phyloP scores from a whole-genome alignment of 2,113 vertebrate genomes.

The Eptesicus fuscus region DNA sequence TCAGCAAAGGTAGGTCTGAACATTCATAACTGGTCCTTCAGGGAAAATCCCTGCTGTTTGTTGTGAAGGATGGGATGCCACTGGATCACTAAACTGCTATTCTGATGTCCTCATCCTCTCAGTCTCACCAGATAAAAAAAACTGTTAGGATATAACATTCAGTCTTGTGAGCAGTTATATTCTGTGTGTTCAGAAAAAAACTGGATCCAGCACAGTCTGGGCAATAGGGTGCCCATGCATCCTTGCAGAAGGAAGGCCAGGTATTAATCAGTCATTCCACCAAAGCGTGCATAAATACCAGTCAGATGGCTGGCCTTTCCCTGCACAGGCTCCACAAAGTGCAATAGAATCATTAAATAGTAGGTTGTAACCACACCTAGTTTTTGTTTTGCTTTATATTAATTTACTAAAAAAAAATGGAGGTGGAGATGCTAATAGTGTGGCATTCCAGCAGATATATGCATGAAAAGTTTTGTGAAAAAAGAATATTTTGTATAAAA shows the following conservation, averaged over 20 bases:
- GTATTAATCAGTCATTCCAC: too few relatives aligned
- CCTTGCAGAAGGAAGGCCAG: neutral
- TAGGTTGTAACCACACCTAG: neutral
- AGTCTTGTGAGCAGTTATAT: rapidly evolving
- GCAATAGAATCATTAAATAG: rapidly evolving
- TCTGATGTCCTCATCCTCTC: neutral
- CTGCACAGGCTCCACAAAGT: too few relatives aligned
- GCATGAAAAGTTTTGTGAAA: neutral
- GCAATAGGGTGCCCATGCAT: rapidly evolving
- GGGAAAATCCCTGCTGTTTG: neutral
- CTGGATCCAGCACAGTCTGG: neutral
- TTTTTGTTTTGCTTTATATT: neutral
- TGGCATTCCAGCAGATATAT: neutral
- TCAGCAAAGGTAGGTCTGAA: neutral
- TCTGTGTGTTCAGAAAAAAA: neutral
- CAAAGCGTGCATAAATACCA: rapidly evolving
- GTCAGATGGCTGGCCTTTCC: too few relatives aligned
- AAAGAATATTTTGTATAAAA: neutral
- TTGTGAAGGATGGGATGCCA: rapidly evolving
- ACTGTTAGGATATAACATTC: rapidly evolving
- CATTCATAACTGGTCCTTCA: neutral
- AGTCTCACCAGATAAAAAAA: neutral
- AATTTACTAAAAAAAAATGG: neutral
- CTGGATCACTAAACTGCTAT: neutral
- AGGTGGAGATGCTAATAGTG: neutral